These are phyloP conservation scores for Cosmia pyralina DNA, from an alignment of 2,888 invertebrate genomes.

Conservation along the genomic window DNA sequence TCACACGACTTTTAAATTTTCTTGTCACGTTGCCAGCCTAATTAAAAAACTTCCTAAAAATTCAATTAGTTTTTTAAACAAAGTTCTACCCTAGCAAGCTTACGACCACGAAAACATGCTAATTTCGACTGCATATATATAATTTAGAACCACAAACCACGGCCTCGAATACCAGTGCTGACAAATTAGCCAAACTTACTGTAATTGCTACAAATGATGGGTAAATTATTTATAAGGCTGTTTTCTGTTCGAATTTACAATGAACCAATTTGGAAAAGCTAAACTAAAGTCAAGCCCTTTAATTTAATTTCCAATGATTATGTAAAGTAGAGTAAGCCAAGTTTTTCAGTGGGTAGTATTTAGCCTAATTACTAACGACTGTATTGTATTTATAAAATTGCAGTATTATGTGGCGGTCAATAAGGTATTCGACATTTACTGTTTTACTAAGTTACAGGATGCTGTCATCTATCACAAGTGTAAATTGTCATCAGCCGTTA, in stretches of 20 bases:
- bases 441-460: too few relatives aligned
- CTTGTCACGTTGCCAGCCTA: constrained; percentile 30
- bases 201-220: constrained; percentile 40
- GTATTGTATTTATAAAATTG: neutral
- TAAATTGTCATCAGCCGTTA: too few relatives aligned
- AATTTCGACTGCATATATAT: constrained; percentile 40
- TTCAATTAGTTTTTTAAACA: constrained; percentile 30
- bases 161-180: constrained; percentile 48
- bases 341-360: constrained; percentile 2
- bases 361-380: neutral
- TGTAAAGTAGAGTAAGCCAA: neutral
- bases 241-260: constrained; percentile 7
- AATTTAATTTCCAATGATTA: neutral
- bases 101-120: constrained; percentile 40
- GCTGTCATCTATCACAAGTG: neutral
- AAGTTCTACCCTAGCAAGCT: constrained; percentile 18
- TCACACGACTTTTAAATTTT: neutral
- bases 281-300: neutral
- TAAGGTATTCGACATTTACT: too few relatives aligned
- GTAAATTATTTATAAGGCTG: constrained; percentile 18
- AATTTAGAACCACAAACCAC: constrained; percentile 25
- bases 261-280: constrained; percentile 15
- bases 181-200: constrained; percentile 54
- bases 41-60: constrained; percentile 32
- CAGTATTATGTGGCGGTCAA: neutral